Conservation (phyloP, 2,797 vertebrate genomes). For the Pangasius larnaudii region DNA sequence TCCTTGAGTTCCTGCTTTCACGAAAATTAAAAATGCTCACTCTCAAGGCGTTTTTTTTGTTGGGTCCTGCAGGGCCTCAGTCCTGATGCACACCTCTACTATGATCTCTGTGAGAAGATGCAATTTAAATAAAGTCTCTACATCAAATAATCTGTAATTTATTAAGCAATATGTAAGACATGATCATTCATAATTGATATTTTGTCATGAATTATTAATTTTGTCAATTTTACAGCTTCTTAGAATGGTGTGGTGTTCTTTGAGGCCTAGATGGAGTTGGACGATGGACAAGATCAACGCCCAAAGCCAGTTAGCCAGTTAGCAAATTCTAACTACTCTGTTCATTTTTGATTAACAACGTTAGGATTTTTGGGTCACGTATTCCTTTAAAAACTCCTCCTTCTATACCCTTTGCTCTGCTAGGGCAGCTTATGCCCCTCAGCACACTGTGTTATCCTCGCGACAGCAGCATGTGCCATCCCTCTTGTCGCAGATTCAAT, state of each 20-base stretch:
- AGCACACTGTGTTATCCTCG: conserved; percentile 38
- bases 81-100: neutral
- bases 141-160: neutral
- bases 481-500: conserved; percentile 39
- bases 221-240: neutral
- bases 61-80: neutral
- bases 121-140: neutral
- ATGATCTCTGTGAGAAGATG: neutral
- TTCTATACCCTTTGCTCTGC: neutral
- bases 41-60: neutral
- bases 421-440: conserved; percentile 23
- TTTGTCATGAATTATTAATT: neutral
- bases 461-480: conserved; percentile 45
- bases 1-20: neutral
- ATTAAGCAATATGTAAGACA: neutral
- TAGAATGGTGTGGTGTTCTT: neutral
- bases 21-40: neutral
- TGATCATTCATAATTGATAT: neutral
- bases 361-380: neutral
- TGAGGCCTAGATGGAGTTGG: neutral
- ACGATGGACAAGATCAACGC: neutral
- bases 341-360: neutral
- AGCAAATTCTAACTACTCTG: neutral
- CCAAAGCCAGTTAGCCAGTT: no score
- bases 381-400: conserved; percentile 4